Base-by-base conservation (phyloP, 2,888 invertebrate genomes). In the Eilema griseolum region DNA sequence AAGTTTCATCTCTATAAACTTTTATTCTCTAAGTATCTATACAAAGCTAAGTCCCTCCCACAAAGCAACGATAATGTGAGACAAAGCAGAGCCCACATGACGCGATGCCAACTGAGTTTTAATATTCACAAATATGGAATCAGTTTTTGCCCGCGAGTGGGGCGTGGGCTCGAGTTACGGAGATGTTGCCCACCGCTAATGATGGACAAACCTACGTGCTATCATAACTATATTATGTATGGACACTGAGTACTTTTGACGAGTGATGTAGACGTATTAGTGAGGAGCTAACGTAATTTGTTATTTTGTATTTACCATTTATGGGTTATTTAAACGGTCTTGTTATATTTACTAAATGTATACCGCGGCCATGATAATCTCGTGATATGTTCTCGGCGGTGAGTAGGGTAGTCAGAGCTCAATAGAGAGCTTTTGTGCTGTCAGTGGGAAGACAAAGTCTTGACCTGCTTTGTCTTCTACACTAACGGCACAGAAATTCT, bases 81-180 rank as follows among this genome's bases (percentile, higher is more conserved):
- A 24, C 66, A 67, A 62, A 67, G 56, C 41, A 60, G 72, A 72
- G 63, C 73, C 76, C 66, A 64, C 80, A 61, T 75, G 66, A 76
- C 66, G 28, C 1, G 61, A 33, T 62, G 59, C 71, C 67, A 46
- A 72, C 69, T 69, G 63, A 72, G 72, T 74, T 80, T 73, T 78
- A 82, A 78, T 82, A 79, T 41, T 64, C 59, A 76, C 78, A 69
- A 78, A 80, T 78, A 78, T 62, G 83, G 78, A 31, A 56, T 72
- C 56, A 65, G 74, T 78, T 80, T 80, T 75, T 73, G 81, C 62
- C 59, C 23, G 14, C 69, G 73, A 71, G 73, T 68, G 46, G 10
- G 59, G 81, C 81, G 81, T 81, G 83, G 81, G 83, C 66, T 67
- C 64, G 33, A 23, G 65, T 78, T 81, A 73, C 76, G 78, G 80